These are phyloP conservation scores for Notothenia rossii DNA, from an alignment of 2,113 vertebrate species.

Conservation along the genomic window DNA sequence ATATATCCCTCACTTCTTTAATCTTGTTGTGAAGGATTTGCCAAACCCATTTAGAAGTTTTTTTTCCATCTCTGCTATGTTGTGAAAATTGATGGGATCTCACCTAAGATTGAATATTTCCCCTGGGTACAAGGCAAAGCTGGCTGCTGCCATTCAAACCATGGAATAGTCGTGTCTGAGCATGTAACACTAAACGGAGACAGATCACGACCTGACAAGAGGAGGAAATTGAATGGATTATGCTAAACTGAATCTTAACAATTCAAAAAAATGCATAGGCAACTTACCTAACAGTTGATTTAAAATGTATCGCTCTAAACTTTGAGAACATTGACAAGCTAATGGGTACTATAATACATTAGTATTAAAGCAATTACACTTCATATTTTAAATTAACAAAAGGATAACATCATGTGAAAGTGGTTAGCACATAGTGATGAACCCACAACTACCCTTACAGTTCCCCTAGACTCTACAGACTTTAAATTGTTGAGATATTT, in stretches of 20 bases:
- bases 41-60: slow-evolving; percentile 1
- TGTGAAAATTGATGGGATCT: slow-evolving; percentile 77
- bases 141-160: slow-evolving; percentile 41
- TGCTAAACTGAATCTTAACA: background rate
- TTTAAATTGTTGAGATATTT: background rate
- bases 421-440: too few species aligned
- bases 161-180: slow-evolving; percentile 52
- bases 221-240: slow-evolving; percentile 39
- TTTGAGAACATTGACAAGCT: background rate
- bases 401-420: background rate
- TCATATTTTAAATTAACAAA: background rate
- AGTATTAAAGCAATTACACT: too few species aligned
- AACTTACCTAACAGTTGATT: background rate
- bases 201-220: slow-evolving; percentile 44
- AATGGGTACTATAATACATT: background rate
- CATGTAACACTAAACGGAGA: slow-evolving; percentile 49
- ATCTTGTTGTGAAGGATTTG: slow-evolving; percentile 32
- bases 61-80: slow-evolving; percentile 11
- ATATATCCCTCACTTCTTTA: background rate
- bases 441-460: background rate
- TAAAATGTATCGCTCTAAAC: background rate
- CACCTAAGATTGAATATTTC: slow-evolving; percentile 68
- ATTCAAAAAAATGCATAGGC: background rate
- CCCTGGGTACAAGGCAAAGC: slow-evolving; percentile 41
- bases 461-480: background rate